These are phyloP conservation scores for Chaetodon auriga DNA, from an alignment of 2,113 vertebrate species.

Conservation along the genomic window DNA sequence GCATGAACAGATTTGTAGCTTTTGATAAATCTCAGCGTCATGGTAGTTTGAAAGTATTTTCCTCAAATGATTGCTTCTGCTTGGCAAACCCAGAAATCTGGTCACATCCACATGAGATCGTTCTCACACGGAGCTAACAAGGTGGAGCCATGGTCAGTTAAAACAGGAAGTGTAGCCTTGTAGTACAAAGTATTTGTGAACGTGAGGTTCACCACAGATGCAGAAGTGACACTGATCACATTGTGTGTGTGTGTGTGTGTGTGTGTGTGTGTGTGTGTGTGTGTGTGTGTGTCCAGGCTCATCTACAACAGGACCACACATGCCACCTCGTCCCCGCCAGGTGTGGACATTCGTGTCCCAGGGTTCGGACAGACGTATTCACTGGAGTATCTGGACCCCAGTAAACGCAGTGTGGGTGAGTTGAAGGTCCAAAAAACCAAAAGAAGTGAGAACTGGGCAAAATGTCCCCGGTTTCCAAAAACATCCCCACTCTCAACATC, in stretches of 20 bases:
- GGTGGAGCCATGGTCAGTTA: not conserved
- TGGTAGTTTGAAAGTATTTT: not conserved
- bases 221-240: conserved; percentile 7
- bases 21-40: not conserved
- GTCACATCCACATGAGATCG: not conserved
- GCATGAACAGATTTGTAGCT: not conserved
- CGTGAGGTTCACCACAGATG: conserved; percentile 1
- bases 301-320: conserved; percentile 92
- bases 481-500: not conserved
- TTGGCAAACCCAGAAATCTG: not conserved
- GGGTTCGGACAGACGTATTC: conserved; percentile 94
- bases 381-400: conserved; percentile 96
- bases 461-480: not conserved
- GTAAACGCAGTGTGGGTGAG: conserved; percentile 92
- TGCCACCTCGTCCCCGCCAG: conserved; percentile 87
- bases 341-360: conserved; percentile 92
- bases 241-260: not conserved
- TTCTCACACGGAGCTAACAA: not conserved
- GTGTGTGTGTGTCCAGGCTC: conserved; percentile 79
- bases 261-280: not conserved
- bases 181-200: not conserved
- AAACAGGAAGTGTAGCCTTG: conserved; percentile 11
- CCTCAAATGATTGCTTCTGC: conserved; percentile 2
- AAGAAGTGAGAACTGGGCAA: not conserved
- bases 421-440: conserved; percentile 42